Base-by-base conservation (phyloP, 2,888 invertebrate genomes). In the Oscheius sp. region DNA sequence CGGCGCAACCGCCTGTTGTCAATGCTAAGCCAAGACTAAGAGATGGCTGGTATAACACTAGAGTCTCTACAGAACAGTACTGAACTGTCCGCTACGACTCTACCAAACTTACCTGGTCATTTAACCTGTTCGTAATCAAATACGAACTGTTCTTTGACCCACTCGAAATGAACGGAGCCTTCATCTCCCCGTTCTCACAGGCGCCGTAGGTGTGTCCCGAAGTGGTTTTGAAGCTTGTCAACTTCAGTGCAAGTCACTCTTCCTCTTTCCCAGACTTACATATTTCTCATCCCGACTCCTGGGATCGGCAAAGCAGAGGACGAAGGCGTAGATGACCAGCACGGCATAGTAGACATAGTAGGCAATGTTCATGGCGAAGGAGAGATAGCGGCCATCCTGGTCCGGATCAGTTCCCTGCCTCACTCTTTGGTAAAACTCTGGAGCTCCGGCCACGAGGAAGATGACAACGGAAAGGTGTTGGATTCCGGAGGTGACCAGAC, bases 401-500 rank as follows among this genome's bases (percentile, higher is more conserved):
- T 59, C 51, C 11, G 68, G 53, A 37, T 74, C 76, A 55, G 76
- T 66, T 21, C 63, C 76, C n/a, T 58, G 68, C 58, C 85, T 76
- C 33, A 80, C 62, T 82, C 85, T 81, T 53, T 82, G 79, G 72
- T 87, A 87, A 7, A 86, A 73, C 76, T 88, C 88, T 0, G 88
- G 86, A 11, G 93, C 91, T 1, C 94, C 94, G 65, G 93, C 93
- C 51, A 96, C 47, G 0, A 92, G 90, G 71, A 94, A 89, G 0
- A 95, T 87, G 37, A 96, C 91, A 95, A 96, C 97, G 90, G 96
- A 96, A 81, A 95, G 90, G 90, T 96, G 96, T 77, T 95, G 91
- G 73, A 95, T 92, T 1, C 96, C 97, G 4, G 97, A 96, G 10
- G 96, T 93, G 87, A 94, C 92, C 87, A 95, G 92, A n/a, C 97